These are phyloP conservation scores for Gallinago undulata DNA, from an alignment of 2,113 vertebrate genomes.

Conservation along the genomic window DNA sequence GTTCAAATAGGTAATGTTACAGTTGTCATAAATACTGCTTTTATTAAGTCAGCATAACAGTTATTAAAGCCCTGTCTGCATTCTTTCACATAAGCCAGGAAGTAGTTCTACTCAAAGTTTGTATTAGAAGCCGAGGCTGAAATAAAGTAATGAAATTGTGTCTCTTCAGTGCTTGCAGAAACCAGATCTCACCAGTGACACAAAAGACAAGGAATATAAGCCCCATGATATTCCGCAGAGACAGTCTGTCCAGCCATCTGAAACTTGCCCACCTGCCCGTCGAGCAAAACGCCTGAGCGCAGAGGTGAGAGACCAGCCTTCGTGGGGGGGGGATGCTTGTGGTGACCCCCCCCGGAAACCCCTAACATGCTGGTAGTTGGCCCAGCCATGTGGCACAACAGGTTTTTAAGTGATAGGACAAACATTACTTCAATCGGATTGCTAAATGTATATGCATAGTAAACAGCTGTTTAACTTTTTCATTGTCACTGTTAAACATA, in stretches of 20 bases:
- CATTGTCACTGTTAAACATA: fast-evolving
- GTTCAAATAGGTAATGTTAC: background rate
- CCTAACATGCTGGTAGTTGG: fast-evolving
- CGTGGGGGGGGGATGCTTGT: fast-evolving
- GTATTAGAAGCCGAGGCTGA: background rate
- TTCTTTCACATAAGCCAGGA: background rate
- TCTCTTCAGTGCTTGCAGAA: slow-evolving; percentile 85
- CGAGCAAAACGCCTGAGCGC: slow-evolving; percentile 88
- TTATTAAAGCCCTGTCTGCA: fast-evolving
- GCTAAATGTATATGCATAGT: background rate
- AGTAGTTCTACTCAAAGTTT: background rate
- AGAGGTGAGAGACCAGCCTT: slow-evolving; percentile 77
- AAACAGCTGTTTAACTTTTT: background rate
- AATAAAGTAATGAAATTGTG: background rate
- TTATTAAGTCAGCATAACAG: background rate
- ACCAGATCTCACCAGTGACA: slow-evolving; percentile 74
- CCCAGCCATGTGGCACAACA: background rate
- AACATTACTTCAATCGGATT: background rate
- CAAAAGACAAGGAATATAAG: slow-evolving; percentile 86
- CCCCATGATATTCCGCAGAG: slow-evolving; percentile 85
- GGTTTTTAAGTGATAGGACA: background rate
- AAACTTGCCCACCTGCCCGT: slow-evolving; percentile 80
- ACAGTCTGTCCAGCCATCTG: slow-evolving; percentile 72
- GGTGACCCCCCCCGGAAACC: fast-evolving
- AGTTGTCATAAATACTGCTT: background rate